Evolutionary conservation across 2,888 invertebrate genomes (phyloP).

Genomic region (Sarcophaga variegata): DNA sequence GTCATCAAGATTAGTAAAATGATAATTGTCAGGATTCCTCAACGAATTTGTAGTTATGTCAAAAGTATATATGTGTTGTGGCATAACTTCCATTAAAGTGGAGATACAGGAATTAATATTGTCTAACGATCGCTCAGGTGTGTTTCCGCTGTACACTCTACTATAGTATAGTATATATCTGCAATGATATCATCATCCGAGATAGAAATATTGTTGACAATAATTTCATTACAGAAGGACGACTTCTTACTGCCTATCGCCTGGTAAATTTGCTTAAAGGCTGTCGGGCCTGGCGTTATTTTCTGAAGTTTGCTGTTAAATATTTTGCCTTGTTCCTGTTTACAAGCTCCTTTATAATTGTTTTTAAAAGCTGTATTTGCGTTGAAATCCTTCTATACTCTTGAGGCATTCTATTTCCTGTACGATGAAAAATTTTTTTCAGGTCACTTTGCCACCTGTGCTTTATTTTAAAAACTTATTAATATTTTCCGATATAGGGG

Average conservation of each 20-base stretch:
- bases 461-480: not conserved
- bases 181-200: too few relatives aligned
- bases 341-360: slow-evolving; percentile 22
- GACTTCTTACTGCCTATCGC: slow-evolving; percentile 12
- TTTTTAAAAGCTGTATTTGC: slow-evolving; percentile 25
- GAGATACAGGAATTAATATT: too few relatives aligned
- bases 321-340: not conserved
- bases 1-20: not conserved
- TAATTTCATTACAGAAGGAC: slow-evolving; percentile 13
- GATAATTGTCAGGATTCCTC: too few relatives aligned
- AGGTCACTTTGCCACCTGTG: slow-evolving; percentile 15
- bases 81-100: too few relatives aligned
- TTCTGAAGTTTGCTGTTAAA: slow-evolving; percentile 5
- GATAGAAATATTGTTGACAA: not conserved
- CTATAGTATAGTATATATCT: too few relatives aligned
- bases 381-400: slow-evolving; percentile 1
- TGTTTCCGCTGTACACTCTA: too few relatives aligned
- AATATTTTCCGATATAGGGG: slow-evolving; percentile 17
- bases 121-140: too few relatives aligned
- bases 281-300: slow-evolving; percentile 20
- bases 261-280: slow-evolving; percentile 3
- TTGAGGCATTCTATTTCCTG: not conserved
- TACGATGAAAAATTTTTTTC: slow-evolving; percentile 6
- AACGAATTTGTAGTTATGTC: too few relatives aligned
- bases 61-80: too few relatives aligned